phyloP scores from a whole-genome alignment of 2,888 invertebrate species.

The Drosophila colorata region DNA sequence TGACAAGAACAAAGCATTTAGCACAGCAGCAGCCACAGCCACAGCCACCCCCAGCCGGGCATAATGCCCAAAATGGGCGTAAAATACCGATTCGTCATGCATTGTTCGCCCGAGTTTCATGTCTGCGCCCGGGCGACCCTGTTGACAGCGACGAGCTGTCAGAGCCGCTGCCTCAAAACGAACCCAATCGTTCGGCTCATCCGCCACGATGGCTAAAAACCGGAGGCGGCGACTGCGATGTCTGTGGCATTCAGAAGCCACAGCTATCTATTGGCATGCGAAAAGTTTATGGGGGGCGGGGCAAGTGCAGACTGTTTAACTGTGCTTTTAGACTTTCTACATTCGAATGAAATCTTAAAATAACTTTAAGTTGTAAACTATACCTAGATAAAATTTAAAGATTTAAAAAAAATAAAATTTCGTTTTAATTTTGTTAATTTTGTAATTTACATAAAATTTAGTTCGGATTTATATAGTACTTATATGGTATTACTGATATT shows the following conservation, averaged over 20 bases:
- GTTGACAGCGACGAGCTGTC: conserved; percentile 63
- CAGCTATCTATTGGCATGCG: conserved; percentile 51
- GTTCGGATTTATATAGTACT: background rate
- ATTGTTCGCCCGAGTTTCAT: conserved; percentile 80
- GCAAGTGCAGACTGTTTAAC: conserved; percentile 8
- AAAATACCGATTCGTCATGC: conserved; percentile 85
- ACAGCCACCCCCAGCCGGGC: conserved; percentile 55
- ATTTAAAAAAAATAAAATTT: background rate
- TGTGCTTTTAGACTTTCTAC: background rate
- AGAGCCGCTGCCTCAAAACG: conserved; percentile 44
- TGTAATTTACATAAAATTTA: background rate
- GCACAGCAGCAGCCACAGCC: conserved; percentile 56
- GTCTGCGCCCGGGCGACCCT: conserved; percentile 43
- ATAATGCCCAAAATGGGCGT: conserved; percentile 76
- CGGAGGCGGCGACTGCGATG: conserved; percentile 17
- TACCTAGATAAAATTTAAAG: too few relatives aligned
- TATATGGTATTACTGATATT: too few relatives aligned
- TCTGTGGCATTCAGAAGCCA: conserved; percentile 52
- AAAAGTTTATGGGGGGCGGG: conserved; percentile 26
- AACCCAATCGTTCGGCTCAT: conserved; percentile 26
- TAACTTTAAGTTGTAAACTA: background rate
- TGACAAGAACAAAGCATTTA: conserved; percentile 83
- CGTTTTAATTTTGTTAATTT: background rate
- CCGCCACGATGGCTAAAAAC: conserved; percentile 5
- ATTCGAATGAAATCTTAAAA: background rate